Base-by-base conservation (phyloP, 2,888 invertebrate genomes). In the Halocaridina rubra region DNA sequence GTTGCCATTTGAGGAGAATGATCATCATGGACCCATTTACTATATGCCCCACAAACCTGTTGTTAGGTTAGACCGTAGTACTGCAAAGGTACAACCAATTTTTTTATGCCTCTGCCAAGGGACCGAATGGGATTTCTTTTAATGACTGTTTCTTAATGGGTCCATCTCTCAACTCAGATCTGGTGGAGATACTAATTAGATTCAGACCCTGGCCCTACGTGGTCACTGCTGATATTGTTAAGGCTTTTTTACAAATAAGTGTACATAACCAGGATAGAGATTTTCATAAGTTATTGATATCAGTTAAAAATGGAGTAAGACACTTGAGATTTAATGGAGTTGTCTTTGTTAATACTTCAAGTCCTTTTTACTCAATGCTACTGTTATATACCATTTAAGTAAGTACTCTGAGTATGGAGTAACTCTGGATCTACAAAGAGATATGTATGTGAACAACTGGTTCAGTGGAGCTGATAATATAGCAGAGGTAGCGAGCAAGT, bases 41-140 rank as follows among this genome's bases (percentile, higher is more conserved):
- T 61, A 61, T 22, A 53, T 81, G 76, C 67, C 64, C 16, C 46
- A 81, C 39, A 75, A 53, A 29, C 76, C 81, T 19, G 81, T 76
- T 13, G 19, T 64, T 53, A 67, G 27, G 7, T 30, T 19, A 27
- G 75, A 24, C 4, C 57, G 72, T 19, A 79, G 33, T 30, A 75
- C 32, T 64, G 32, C 72, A 30, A 57, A 64, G 76, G 61, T 61
- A n/a, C 30, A 61, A 27, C 53, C n/a, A 33, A 13, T 71, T 80
- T 13, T 74, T 80, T 39, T 53, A 74, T 74, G 74, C 74, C n/a
- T 80, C 74, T 22, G 80, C 61, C 53, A 59, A 32, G 72, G 74
- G 61, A 33, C 72, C 61, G 2, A 80, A 74, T 24, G 32, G 80
- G 29, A 22, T 80, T 22, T 80, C 72, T 22, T 53, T 57, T 32